phyloP scores from a whole-genome alignment of 2,797 vertebrate genomes.

The Thalassophryne amazonica region DNA sequence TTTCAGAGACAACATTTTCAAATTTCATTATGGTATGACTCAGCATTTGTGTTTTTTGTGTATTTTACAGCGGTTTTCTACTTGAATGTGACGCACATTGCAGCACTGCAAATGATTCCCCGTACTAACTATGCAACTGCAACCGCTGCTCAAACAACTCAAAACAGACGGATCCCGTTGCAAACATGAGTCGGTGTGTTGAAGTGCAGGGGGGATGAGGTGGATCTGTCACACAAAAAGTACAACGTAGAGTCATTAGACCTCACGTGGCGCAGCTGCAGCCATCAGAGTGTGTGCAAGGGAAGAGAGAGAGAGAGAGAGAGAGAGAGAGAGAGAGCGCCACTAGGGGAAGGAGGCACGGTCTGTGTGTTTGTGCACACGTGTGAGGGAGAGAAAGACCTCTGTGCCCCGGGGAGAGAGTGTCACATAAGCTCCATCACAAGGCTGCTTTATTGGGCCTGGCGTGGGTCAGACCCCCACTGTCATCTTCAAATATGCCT shows the following conservation, averaged over 20 bases:
- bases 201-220: constrained; percentile 32
- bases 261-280: constrained; percentile 40
- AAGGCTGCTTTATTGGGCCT: constrained; percentile 77
- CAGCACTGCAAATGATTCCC: background rate
- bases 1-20: constrained; percentile 1
- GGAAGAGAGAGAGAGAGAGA: too few species aligned
- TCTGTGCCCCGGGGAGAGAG: constrained; percentile 61
- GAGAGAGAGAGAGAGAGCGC: constrained; percentile 36
- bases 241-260: constrained; percentile 35
- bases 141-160: constrained; percentile 35
- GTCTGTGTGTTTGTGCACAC: constrained; percentile 14
- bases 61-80: constrained; percentile 18
- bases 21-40: constrained; percentile 12
- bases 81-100: constrained; percentile 17
- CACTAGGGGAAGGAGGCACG: constrained; percentile 29
- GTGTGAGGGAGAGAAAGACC: constrained; percentile 47
- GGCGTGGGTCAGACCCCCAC: constrained; percentile 77
- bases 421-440: constrained; percentile 79
- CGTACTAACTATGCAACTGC: constrained; percentile 1
- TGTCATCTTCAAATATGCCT: constrained; percentile 80
- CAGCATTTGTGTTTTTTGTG: background rate
- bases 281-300: constrained; percentile 52
- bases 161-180: constrained; percentile 24
- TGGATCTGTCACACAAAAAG: constrained; percentile 23
- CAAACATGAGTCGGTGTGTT: constrained; percentile 27